Percentiles rank a stretch among this genome's conserved stretches.
These are phyloP conservation scores for Argyresthia albistria DNA, from an alignment of 2,888 invertebrate species.

Conservation along the genomic window DNA sequence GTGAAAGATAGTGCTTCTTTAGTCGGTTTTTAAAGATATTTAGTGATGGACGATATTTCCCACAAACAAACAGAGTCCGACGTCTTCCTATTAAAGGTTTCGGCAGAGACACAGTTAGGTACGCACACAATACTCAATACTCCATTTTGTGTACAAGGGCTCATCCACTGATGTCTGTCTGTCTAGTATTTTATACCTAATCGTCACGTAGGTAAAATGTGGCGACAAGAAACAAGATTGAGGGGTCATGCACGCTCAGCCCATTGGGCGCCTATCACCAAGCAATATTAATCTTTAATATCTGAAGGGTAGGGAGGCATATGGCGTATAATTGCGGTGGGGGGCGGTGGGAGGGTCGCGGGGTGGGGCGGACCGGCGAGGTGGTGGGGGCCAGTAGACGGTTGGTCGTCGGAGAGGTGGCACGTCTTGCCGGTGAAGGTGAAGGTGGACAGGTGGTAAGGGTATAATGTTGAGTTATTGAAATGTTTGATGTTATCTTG, in stretches of 20 bases:
- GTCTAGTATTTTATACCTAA: background rate
- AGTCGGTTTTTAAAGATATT: too few species aligned
- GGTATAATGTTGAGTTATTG: too few species aligned
- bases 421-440: conserved; percentile 23
- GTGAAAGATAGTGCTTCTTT: too few species aligned
- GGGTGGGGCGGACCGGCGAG: conserved; percentile 63
- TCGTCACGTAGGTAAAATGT: conserved; percentile 19
- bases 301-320: conserved; percentile 42
- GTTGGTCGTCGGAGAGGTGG: conserved; percentile 30
- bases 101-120: too few species aligned
- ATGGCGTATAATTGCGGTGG: conserved; percentile 40
- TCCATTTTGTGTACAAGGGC: too few species aligned
- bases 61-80: too few species aligned
- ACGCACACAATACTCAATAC: too few species aligned
- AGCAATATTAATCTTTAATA: conserved; percentile 59
- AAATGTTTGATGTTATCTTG: too few species aligned
- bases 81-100: too few species aligned
- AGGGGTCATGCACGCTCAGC: conserved; percentile 51
- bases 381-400: conserved; percentile 55
- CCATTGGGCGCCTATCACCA: conserved; percentile 34
- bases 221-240: conserved; percentile 45
- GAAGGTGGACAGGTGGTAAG: too few species aligned
- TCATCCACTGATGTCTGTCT: too few species aligned
- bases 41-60: too few species aligned
- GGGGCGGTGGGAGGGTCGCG: conserved; percentile 63